A percentile compares a stretch with the other conserved stretches of the same genome.
These are phyloP conservation scores for Xenus cinereus DNA, from an alignment of 2,113 vertebrate species.

Conservation along the genomic window DNA sequence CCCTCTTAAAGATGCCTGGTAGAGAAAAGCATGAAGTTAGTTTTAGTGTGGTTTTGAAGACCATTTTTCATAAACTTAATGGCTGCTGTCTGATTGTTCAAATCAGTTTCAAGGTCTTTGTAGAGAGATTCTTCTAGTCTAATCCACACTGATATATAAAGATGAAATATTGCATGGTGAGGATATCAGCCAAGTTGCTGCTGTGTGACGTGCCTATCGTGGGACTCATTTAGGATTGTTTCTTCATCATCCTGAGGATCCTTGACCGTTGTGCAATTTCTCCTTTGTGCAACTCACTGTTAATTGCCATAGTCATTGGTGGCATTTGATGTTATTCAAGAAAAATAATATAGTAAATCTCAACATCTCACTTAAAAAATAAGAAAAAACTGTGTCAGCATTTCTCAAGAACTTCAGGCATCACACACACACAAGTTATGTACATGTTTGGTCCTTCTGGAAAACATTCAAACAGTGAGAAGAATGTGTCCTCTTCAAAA, in stretches of 20 bases:
- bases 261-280: neutral
- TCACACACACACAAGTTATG: fast-evolving
- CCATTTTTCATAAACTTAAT: neutral
- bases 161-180: neutral
- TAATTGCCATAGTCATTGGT: neutral
- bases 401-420: neutral
- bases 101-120: neutral
- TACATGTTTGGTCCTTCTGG: neutral
- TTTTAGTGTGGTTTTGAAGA: neutral
- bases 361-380: neutral
- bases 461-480: neutral
- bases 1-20: neutral
- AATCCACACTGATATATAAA: neutral
- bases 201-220: neutral
- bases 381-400: neutral
- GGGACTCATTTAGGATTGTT: neutral
- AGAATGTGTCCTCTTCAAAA: neutral
- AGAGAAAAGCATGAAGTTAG: neutral
- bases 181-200: neutral
- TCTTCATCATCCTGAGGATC: neutral
- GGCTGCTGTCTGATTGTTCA: neutral
- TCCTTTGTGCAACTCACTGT: neutral
- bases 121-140: neutral
- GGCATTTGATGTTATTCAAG: neutral
- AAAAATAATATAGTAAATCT: neutral